Conservation (phyloP, 2,797 vertebrate species). For the Acestrorhynchus altus region DNA sequence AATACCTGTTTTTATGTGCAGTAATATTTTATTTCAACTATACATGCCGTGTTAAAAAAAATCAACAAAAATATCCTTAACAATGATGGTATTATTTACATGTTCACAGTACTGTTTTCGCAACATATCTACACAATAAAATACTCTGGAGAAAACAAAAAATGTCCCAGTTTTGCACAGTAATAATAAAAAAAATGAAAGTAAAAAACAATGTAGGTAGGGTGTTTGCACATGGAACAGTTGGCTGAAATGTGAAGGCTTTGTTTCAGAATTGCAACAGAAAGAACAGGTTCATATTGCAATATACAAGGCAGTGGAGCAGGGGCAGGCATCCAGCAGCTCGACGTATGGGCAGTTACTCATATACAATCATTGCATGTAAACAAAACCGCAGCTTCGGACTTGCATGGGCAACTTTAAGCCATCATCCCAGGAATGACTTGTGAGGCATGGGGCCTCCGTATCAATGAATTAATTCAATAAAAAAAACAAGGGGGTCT, state of each 20-base stretch:
- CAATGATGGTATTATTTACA: slow-evolving; percentile 97
- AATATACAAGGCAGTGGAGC: slow-evolving; percentile 97
- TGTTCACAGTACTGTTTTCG: slow-evolving; percentile 99
- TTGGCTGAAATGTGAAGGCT: slow-evolving; percentile 92
- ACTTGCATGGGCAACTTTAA: slow-evolving; percentile 67
- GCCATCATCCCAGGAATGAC: not conserved
- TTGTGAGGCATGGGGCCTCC: slow-evolving; percentile 18
- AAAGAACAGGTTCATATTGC: slow-evolving; percentile 93
- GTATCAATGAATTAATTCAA: not conserved
- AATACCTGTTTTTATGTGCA: slow-evolving; percentile 68
- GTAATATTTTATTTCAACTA: slow-evolving; percentile 99
- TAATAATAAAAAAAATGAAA: slow-evolving; percentile 92
- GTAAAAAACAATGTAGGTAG: slow-evolving; percentile 77
- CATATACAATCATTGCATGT: slow-evolving; percentile 82
- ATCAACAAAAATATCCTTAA: slow-evolving; percentile 78
- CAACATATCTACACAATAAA: slow-evolving; percentile 98
- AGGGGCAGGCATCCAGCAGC: slow-evolving; percentile 77
- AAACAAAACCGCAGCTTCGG: slow-evolving; percentile 81
- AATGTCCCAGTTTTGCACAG: slow-evolving; percentile 88
- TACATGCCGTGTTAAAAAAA: slow-evolving; percentile 99
- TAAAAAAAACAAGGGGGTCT: not conserved
- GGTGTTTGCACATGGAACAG: slow-evolving; percentile 90
- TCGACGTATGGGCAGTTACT: slow-evolving; percentile 66
- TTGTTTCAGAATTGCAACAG: slow-evolving; percentile 92
- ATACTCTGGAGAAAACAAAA: slow-evolving; percentile 91